Evolutionary conservation across 2,797 vertebrate genomes (phyloP), one percentile per base, ranked within the genome.

Genomic region (Sebastes kiyomatsui): DNA sequence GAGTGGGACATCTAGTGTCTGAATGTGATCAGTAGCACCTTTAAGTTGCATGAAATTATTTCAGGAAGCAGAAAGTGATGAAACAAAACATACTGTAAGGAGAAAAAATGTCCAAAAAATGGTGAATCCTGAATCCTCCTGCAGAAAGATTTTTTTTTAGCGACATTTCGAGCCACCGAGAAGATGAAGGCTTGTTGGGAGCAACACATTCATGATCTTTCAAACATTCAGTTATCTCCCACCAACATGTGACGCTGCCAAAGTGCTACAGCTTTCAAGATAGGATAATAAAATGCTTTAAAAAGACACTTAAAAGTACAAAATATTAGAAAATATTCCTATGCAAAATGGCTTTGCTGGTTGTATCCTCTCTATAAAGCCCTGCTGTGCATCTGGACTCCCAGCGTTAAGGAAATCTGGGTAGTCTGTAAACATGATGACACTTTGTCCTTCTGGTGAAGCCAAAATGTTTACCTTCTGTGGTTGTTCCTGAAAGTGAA

Each of bases 341-440:
- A 23, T 68, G 64, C 58, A 0, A 35, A 75, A 65, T 72, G 77
- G 35, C 75, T 79, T 77, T 72, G 80, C 46, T 75, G 54, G 25
- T 75, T 52, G 10, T 71, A 46, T 77, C 72, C 75, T 74, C 56
- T 69, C 58, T 23, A 46, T 54, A 64, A 79, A 86, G 30, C 46
- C 33, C 74, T 64, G 58, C 42, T 79, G 58, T 79, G 58, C 56
- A 62, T 66, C 67, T 71, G 74, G 83, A 84, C 83, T 70, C 79
- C 76, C 72, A 66, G 66, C 2, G 33, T 61, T 23, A 27, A 20
- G 8, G 38, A 42, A 0, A 38, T 59, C 76, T 30, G 65, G 78
- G 74, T 33, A 8, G 77, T 77, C 84, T 93, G 90, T 90, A 93
- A 92, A 93, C 92, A 90, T 28, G 56, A 69, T 60, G 78, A 82